A percentile compares a stretch with the other conserved stretches of the same genome.
These are phyloP conservation scores for Macroramphosus scolopax DNA, from an alignment of 2,797 vertebrate genomes.

Conservation along the genomic window DNA sequence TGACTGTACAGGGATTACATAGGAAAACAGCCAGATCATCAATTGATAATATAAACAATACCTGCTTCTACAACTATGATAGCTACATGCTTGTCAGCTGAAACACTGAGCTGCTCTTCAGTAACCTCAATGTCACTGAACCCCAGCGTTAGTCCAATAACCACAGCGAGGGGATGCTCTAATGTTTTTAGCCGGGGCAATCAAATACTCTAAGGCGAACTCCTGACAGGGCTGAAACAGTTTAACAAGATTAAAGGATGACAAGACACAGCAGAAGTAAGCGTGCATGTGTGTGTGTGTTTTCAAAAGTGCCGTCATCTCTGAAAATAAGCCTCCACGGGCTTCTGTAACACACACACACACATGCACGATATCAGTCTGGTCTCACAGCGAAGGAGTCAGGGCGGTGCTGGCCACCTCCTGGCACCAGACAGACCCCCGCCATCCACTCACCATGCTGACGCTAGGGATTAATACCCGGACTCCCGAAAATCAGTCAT, in stretches of 20 bases:
- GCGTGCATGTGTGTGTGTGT: conserved; percentile 34
- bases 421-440: conserved; percentile 77
- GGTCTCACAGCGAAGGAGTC: conserved; percentile 63
- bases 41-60: conserved; percentile 11
- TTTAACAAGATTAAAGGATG: conserved; percentile 76
- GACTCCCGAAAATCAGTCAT: conserved; percentile 46
- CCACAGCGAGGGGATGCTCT: conserved; percentile 33
- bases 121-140: conserved; percentile 54
- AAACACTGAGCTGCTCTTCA: conserved; percentile 1
- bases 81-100: background rate
- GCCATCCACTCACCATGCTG: conserved; percentile 71
- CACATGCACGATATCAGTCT: conserved; percentile 22
- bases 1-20: too few relatives aligned
- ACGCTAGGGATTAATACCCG: conserved; percentile 74
- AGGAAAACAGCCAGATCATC: conserved; percentile 23
- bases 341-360: conserved; percentile 12
- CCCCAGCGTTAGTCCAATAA: conserved; percentile 38
- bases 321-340: conserved; percentile 46
- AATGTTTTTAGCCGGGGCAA: conserved; percentile 64
- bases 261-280: conserved; percentile 52
- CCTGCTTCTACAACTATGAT: background rate
- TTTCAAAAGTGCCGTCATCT: conserved; percentile 70
- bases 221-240: conserved; percentile 69
- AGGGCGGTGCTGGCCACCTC: conserved; percentile 66
- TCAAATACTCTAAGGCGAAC: conserved; percentile 57